Base-by-base conservation (phyloP, 1,140 invertebrate genomes). In the Prorops nasuta region DNA sequence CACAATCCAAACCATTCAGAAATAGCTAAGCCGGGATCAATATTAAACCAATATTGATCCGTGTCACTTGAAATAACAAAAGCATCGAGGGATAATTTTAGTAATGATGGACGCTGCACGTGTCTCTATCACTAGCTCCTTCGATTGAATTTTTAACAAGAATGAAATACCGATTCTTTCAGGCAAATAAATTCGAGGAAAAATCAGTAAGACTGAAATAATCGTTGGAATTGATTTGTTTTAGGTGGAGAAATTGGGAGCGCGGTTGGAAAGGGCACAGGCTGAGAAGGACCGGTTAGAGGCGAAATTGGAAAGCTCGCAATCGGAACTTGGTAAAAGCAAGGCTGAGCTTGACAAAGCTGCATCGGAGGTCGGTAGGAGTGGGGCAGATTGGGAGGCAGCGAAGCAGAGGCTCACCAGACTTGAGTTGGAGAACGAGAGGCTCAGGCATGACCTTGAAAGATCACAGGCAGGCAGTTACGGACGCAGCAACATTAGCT, bases 341-440 rank as follows among this genome's bases (percentile, higher is more conserved):
- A 94, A 94, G 76, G 92, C 92, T 8, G 92, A 96, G 67, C 76
- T 95, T 36, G 93, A 96, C 62, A 95, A 95, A 74, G 87, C 91
- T 14, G 88, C 91, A 18, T 88, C 86, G 50, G 92, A 96, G 75
- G 90, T 92, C 22, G 91, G 91, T 19, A 84, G 91, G 52, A 90
- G 88, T 60, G 89, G 89, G 12, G 87, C 87, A 31, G 92, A 95
- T 72, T 94, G 90, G 88, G 92, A 94, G 72, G 86, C 88, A 35
- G 89, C 91, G 21, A 90, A 92, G 70, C 90, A 94, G 64, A 81
- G 89, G n/a, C 72, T 92, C 31, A 86, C 90, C 3, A 83, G 92
- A 44, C 76, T 94, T 19, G 91, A 95, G 72, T 74, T 96, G 51
- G 94, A 96, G 73, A 94, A 93, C 67, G 93, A 96, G 72, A 80